Percentiles rank a stretch among this genome's conserved stretches.
Conservation (phyloP, 2,797 vertebrate genomes). For the Coregonus suidteri region DNA sequence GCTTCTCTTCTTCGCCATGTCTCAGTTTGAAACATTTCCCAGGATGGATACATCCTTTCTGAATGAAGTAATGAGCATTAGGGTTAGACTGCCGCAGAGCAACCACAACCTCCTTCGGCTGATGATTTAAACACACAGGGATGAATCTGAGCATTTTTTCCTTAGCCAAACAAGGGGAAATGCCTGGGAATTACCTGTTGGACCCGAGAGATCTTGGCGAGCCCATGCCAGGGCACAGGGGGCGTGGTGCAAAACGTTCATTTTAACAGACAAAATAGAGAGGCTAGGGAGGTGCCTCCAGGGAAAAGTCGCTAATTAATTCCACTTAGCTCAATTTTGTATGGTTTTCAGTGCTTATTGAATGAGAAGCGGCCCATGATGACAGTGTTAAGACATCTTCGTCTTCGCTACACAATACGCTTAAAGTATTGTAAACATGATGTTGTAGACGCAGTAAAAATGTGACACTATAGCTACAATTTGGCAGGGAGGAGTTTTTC, state of each 20-base stretch:
- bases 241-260: slow-evolving; percentile 57
- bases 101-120: slow-evolving; percentile 31
- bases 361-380: slow-evolving; percentile 58
- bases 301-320: slow-evolving; percentile 70
- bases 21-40: slow-evolving; percentile 53
- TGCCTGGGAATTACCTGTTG: slow-evolving; percentile 72
- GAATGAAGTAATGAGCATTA: slow-evolving; percentile 66
- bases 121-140: slow-evolving; percentile 69
- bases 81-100: slow-evolving; percentile 24
- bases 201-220: slow-evolving; percentile 59
- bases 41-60: slow-evolving; percentile 61
- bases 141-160: slow-evolving; percentile 49
- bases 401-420: slow-evolving; percentile 35
- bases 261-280: slow-evolving; percentile 62
- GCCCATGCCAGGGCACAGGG: slow-evolving; percentile 42
- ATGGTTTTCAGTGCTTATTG: slow-evolving; percentile 56
- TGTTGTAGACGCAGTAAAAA: slow-evolving; percentile 36
- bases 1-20: slow-evolving; percentile 28
- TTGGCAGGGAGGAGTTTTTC: slow-evolving; percentile 51
- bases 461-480: slow-evolving; percentile 38
- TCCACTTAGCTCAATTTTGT: slow-evolving; percentile 68
- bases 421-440: slow-evolving; percentile 53
- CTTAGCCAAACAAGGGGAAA: slow-evolving; percentile 66
- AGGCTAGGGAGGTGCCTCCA: slow-evolving; percentile 49
- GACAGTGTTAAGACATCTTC: slow-evolving; percentile 70